These are phyloP conservation scores for Lutraria lutraria DNA, from an alignment of 2,888 invertebrate species.

Conservation along the genomic window DNA sequence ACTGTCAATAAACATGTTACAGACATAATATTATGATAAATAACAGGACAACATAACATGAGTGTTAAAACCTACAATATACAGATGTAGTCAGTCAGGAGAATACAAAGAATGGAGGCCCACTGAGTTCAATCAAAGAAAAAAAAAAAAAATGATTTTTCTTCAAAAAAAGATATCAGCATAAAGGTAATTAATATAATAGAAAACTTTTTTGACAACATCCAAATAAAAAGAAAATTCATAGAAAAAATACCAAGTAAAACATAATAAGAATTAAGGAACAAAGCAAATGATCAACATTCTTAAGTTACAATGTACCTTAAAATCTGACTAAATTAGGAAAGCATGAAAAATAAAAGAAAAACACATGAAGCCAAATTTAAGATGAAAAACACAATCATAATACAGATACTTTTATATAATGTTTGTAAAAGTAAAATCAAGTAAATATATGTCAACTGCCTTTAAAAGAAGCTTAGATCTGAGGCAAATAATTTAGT, in stretches of 20 bases:
- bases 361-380: not conserved
- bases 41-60: not conserved
- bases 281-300: not conserved
- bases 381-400: not conserved
- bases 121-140: not conserved
- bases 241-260: not conserved
- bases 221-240: not conserved
- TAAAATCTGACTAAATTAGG: slow-evolving; percentile 17
- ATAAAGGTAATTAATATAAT: not conserved
- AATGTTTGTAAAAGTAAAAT: too few species aligned
- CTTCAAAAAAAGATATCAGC: not conserved
- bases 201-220: not conserved
- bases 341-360: not conserved
- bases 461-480: too few species aligned
- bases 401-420: too few species aligned
- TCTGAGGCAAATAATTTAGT: too few species aligned
- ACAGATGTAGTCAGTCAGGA: not conserved
- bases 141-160: not conserved
- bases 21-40: not conserved
- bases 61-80: not conserved
- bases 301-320: not conserved
- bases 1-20: not conserved
- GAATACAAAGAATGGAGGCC: not conserved
- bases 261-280: too few species aligned
- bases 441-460: too few species aligned